Evolutionary conservation across 2,113 vertebrate genomes (phyloP).

Genomic region (Larimichthys polyactis): DNA sequence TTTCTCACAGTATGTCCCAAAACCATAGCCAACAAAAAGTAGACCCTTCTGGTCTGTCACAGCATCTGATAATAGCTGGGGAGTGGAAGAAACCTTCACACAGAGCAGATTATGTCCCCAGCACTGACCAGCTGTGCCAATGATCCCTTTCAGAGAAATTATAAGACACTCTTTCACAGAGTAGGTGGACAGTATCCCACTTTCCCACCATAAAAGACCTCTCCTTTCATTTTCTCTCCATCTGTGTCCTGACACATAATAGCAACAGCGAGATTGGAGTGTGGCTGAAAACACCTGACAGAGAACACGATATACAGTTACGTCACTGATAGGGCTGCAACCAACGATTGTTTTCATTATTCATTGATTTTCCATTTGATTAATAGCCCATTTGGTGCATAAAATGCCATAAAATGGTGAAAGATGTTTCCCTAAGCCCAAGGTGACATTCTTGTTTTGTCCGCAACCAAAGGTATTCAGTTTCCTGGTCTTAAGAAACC

Average conservation of each 20-base stretch:
- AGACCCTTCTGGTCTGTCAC: constrained; percentile 2
- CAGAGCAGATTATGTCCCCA: neutral
- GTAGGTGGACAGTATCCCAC: constrained; percentile 33
- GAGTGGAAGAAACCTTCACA: constrained; percentile 17
- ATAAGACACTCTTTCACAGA: constrained; percentile 10
- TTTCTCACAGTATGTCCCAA: neutral
- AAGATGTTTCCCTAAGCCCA: no score
- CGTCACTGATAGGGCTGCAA: constrained; percentile 28
- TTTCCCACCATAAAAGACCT: constrained; percentile 18
- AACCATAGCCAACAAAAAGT: neutral
- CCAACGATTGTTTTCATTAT: no score
- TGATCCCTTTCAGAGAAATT: constrained; percentile 46
- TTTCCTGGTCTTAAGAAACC: no score
- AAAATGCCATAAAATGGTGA: no score
- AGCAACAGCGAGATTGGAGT: constrained; percentile 11
- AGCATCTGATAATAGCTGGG: constrained; percentile 27
- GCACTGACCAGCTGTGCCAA: constrained; percentile 27
- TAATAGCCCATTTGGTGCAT: no score
- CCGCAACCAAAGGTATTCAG: no score
- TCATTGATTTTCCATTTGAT: no score
- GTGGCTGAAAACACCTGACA: constrained; percentile 43
- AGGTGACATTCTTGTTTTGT: no score
- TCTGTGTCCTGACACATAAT: constrained; percentile 28
- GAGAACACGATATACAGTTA: neutral
- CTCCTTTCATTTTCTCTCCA: constrained; percentile 47